Conservation (phyloP, 2,888 invertebrate species). For the Lasioglossum oenotherae region DNA sequence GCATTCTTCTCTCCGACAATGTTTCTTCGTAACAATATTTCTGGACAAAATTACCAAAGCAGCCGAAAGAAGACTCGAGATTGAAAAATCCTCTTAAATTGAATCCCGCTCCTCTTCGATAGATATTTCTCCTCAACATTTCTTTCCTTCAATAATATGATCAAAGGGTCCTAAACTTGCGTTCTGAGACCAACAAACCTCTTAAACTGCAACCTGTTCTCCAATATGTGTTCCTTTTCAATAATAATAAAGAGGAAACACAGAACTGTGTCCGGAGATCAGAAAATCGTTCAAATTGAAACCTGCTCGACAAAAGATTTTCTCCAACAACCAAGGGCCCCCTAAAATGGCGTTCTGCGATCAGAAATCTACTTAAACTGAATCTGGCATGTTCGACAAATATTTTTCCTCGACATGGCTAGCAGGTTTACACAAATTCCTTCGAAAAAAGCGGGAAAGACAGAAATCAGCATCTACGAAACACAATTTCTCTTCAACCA, state of each 20-base stretch:
- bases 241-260: not conserved
- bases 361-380: not conserved
- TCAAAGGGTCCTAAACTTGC: not conserved
- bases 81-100: not conserved
- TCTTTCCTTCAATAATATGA: not conserved
- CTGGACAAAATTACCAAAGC: not conserved
- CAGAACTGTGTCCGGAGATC: no score
- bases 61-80: not conserved
- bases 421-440: no score
- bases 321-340: not conserved
- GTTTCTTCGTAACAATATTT: not conserved
- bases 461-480: not conserved
- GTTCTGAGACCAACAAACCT: not conserved
- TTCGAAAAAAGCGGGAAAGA: no score
- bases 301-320: not conserved
- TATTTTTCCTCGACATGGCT: not conserved
- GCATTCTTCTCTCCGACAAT: not conserved
- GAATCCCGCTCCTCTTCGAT: not conserved
- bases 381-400: no score
- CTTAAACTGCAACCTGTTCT: not conserved
- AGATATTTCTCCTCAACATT: not conserved
- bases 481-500: not conserved
- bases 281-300: not conserved
- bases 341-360: not conserved
- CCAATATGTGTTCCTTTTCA: not conserved